Evolutionary conservation across 2,113 vertebrate species (phyloP), one percentile per base, ranked within the genome.

Genomic region (Delphinus delphis): DNA sequence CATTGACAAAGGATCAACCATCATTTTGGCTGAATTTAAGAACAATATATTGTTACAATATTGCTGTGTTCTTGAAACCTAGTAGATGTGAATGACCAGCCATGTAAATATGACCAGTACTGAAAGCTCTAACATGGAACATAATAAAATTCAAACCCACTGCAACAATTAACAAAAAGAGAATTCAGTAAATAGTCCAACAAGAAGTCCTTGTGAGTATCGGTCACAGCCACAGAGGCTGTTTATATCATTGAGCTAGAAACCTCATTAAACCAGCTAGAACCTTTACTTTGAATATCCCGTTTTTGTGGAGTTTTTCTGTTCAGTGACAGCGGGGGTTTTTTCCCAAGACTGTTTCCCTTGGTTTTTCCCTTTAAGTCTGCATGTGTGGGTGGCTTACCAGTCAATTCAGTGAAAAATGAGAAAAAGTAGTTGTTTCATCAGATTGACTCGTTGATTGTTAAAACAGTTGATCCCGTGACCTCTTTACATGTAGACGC

Each of bases 361-460:
- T 55, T 76, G 81, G 33, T 38, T 93, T 90, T 83, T 14, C 18
- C 41, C 65, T 90, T 89, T 38, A 87, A 92, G 25, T 95, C 79
- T 95, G 36, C 55, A 83, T 85, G 38, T 71, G n/a, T 65, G 87
- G 81, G 80, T 41, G 53, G 77, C 44, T 94, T 70, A 65, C 67
- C 41, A 91, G 58, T 83, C 41, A 85, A 44, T 74, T 97, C 82
- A 62, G 44, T 55, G 77, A 80, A 62, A 95, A 96, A 71, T 95
- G 44, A 92, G 83, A 88, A 91, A 92, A 92, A 89, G 83, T 26
- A 26, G 28, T 89, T 88, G 38, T 93, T 96, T 96, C 38, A 53
- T 41, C 55, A 50, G 62, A 47, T 38, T 95, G 55, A 95, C 68
- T 95, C 50, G 41, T n/a, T 81, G 60, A 44, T 50, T 85, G 70